Evolutionary conservation across 2,888 invertebrate species (phyloP), one percentile per base, ranked within the genome.

Genomic region (Lomographa bimaculata): DNA sequence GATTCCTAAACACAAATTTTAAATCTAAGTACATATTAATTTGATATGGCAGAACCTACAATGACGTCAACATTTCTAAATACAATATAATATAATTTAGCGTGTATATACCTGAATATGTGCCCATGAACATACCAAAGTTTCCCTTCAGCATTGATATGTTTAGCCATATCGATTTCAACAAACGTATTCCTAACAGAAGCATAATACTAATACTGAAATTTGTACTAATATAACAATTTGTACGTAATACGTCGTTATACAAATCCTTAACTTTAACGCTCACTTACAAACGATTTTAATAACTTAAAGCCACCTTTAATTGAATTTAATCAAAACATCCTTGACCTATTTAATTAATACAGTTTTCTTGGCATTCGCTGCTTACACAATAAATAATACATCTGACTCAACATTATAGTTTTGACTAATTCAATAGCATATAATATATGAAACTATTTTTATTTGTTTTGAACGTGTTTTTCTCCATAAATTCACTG

Each of bases 221-320:
- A 25, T 45, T 46, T 46, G 45, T 46, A 46, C 45, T 40, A 37
- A 40, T 25, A 27, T 20, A 40, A 33, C 24, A 36, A 28, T 37
- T 46, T 40, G 40, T 40, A 46, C 39, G 29, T 28, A 16, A 28
- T 45, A 38, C 27, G 25, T 28, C 40, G 32, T 29, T 34, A 32
- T 35, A 28, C 32, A 16, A 8, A 16, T 32, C 17, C 7, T 9
- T 34, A 25, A 28, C 10, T 8, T 28, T 26, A 18, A 21, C 27
- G 7, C n/a, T 3, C 20, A 25, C 39, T 17, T 29, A 24, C 18
- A 16, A 10, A 18, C 21, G 7, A 21, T 12, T 24, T 11, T 5
- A 17, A 6, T 8, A 38, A 27, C 38, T 29, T 46, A 42, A 35
- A 45, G 33, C 45, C 29, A 7, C 34, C 37, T 30, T 27, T 38